A percentile compares a stretch with the other conserved stretches of the same genome.
Conservation (phyloP, 2,113 vertebrate genomes). For the Protobothrops flavoviridis region DNA sequence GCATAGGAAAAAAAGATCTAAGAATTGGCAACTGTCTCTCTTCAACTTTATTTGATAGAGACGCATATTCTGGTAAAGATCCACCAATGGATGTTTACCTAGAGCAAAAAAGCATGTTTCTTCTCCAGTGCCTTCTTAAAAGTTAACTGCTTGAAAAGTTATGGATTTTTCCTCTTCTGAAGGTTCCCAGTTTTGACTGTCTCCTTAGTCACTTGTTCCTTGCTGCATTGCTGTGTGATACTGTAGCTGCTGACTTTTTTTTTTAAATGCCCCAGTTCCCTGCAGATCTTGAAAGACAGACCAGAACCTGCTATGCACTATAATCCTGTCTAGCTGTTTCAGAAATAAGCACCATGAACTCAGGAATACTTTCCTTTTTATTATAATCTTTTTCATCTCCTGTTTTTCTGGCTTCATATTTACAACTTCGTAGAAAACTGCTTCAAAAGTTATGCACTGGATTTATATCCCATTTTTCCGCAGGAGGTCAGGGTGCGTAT, state of each 20-base stretch:
- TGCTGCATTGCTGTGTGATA: conserved; percentile 46
- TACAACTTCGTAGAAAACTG: too few relatives aligned
- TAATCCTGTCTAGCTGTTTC: not conserved
- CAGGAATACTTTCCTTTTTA: not conserved
- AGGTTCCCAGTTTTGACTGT: conserved; percentile 48
- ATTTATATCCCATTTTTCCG: not conserved
- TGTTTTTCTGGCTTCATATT: not conserved
- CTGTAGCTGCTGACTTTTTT: not conserved
- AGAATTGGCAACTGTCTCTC: conserved; percentile 34
- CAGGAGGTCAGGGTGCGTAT: not conserved
- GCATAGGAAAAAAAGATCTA: not conserved
- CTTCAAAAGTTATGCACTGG: not conserved
- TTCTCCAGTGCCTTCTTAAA: conserved; percentile 22
- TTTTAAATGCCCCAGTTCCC: conserved; percentile 19
- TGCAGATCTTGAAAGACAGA: not conserved
- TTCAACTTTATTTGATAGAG: not conserved
- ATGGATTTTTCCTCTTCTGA: conserved; percentile 67
- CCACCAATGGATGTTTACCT: not conserved
- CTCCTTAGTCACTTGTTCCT: conserved; percentile 48
- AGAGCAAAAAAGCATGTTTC: not conserved
- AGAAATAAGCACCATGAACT: not conserved
- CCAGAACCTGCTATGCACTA: not conserved
- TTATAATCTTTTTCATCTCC: not conserved
- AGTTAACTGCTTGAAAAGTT: conserved; percentile 36
- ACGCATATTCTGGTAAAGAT: not conserved